Evolutionary conservation across 2,113 vertebrate species (phyloP), one percentile per base, ranked within the genome.

Genomic region (Oxygymnocypris stewartii): DNA sequence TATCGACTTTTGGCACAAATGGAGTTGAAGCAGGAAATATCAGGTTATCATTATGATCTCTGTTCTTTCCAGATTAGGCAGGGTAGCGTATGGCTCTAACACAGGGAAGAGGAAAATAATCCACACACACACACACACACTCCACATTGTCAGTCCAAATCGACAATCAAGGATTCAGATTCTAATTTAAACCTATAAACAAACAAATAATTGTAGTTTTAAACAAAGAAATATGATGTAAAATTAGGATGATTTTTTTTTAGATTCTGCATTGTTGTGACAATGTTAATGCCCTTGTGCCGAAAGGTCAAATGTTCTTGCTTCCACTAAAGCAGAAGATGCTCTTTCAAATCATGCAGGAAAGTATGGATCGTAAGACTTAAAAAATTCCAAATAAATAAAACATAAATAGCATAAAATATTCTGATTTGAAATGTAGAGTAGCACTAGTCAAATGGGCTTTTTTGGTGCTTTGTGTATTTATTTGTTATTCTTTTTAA

Each of bases 11-110:
- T 85, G 40, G 75, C 80, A 86, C 54, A 79, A 86, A 71, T 82
- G 81, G 81, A 51, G 75, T 31, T 76, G 71, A 85, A 51, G 84
- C 79, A 61, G 84, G 87, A 88, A 86, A 85, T 88, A 88, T 82
- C 87, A 88, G 61, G 76, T 88, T 82, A 88, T 88, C 73, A 82
- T 82, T 73, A 76, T 82, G 54, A 83, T 86, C 73, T 86, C 82
- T 71, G 51, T 73, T 85, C 84, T 79, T 65, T 75, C 28, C 67
- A 74, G 87, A 88, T 86, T 88, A 86, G 74, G 57, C 40, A 65
- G 31, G 23, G 23, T 69, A 79, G 49, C 84, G n/a, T 79, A 85
- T 85, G 84, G 47, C 25, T 54, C 28, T 54, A 51, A 85, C 76
- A 79, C 47, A 79, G 61, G 37, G 57, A 16, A 87, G 63, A 84